phyloP scores from a whole-genome alignment of 2,113 vertebrate species.

The Perognathus longimembris region DNA sequence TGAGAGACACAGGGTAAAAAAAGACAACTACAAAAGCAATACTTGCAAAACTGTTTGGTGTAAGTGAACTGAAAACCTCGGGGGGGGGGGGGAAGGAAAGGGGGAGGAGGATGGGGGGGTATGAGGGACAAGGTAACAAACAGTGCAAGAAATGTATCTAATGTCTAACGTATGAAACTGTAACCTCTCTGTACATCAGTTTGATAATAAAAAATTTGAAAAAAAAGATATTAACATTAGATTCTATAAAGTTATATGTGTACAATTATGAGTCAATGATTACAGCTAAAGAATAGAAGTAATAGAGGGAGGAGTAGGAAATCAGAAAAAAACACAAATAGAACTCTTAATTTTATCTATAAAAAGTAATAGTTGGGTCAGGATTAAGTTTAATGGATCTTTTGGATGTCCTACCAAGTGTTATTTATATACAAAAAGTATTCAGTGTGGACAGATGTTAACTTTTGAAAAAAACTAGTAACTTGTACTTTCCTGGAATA shows the following conservation, averaged over 20 bases:
- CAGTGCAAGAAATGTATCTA: too few species aligned
- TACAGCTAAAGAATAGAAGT: background rate
- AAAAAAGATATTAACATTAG: background rate
- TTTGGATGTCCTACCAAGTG: background rate
- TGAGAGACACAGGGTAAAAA: too few species aligned
- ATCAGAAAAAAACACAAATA: conserved; percentile 18
- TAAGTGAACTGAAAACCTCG: too few species aligned
- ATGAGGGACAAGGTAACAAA: too few species aligned
- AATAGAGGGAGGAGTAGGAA: background rate
- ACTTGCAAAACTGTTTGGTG: too few species aligned
- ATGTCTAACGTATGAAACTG: too few species aligned
- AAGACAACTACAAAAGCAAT: too few species aligned
- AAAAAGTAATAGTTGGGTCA: background rate
- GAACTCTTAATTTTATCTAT: background rate
- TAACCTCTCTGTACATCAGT: too few species aligned
- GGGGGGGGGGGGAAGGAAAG: too few species aligned
- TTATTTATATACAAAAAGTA: background rate
- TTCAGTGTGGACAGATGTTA: background rate
- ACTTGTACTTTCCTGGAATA: conserved; percentile 28
- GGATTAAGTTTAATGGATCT: background rate
- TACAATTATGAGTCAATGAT: background rate
- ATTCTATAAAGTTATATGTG: background rate
- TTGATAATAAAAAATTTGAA: too few species aligned
- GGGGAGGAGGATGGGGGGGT: too few species aligned
- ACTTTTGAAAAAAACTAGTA: conserved; percentile 5